phyloP scores from a whole-genome alignment of 2,797 vertebrate genomes.

The Enteromius afrohamiltoni region DNA sequence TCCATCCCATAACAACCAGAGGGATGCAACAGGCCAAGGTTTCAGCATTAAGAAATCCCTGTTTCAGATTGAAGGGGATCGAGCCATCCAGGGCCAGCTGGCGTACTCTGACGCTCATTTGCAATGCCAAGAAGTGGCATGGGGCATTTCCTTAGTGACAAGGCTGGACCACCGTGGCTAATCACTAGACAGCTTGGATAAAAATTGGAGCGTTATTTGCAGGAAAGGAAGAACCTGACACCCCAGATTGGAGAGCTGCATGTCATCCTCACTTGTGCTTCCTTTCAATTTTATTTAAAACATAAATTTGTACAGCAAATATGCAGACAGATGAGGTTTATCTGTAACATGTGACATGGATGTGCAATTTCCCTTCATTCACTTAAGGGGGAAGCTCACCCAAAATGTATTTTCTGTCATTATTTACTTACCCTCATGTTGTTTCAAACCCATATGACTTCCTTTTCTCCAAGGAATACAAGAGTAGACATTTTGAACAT shows the following conservation, averaged over 20 bases:
- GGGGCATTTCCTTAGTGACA: constrained; percentile 47
- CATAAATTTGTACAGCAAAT: not conserved
- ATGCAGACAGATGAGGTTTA: not conserved
- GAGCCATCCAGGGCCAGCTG: constrained; percentile 54
- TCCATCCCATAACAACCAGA: constrained; percentile 17
- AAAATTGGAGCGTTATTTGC: constrained; percentile 18
- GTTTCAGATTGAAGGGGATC: constrained; percentile 44
- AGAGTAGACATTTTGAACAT: not conserved
- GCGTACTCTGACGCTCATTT: constrained; percentile 39
- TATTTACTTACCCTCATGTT: not conserved
- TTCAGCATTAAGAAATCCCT: constrained; percentile 49
- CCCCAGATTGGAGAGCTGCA: constrained; percentile 8
- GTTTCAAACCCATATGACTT: not conserved
- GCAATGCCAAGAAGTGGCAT: constrained; percentile 51
- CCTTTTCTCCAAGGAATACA: not conserved
- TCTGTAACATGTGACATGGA: not conserved
- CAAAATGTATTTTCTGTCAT: not conserved
- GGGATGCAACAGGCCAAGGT: constrained; percentile 30
- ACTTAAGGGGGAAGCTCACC: not conserved
- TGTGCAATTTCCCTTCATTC: not conserved
- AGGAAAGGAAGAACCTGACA: not conserved
- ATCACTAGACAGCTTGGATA: constrained; percentile 30
- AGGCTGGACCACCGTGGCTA: constrained; percentile 44
- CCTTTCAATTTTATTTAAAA: not conserved
- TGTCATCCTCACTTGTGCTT: constrained; percentile 1